Evolutionary conservation across 2,113 vertebrate genomes (phyloP).

Genomic region (Varanus salvator): DNA sequence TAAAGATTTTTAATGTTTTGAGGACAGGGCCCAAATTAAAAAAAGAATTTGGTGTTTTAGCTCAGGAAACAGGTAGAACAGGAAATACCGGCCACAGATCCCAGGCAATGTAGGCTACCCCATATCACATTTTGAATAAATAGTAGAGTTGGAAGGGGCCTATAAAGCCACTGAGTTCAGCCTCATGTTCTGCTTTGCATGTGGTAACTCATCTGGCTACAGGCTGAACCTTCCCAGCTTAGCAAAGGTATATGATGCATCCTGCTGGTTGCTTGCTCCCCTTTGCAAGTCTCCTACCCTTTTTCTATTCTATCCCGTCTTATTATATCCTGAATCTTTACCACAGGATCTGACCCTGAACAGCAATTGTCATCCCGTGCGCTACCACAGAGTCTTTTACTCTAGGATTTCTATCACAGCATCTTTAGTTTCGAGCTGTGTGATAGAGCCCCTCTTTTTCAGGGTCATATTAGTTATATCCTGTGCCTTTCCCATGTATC

Average conservation of each 20-base stretch:
- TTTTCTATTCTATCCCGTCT: not conserved
- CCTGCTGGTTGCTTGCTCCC: not conserved
- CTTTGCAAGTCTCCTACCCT: not conserved
- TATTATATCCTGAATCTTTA: not conserved
- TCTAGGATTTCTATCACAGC: not conserved
- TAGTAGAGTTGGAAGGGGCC: too few species aligned
- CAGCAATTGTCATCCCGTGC: not conserved
- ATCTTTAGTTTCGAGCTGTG: not conserved
- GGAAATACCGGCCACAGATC: not conserved
- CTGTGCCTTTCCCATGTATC: conserved; percentile 27
- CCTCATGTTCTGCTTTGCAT: too few species aligned
- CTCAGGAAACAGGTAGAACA: not conserved
- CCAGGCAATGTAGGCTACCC: not conserved
- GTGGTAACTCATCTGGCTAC: too few species aligned
- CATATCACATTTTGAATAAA: not conserved
- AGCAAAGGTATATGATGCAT: too few species aligned
- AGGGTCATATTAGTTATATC: not conserved
- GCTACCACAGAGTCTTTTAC: not conserved
- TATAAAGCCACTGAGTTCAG: too few species aligned
- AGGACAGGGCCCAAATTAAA: not conserved
- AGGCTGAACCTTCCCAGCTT: too few species aligned
- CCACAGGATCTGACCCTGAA: not conserved
- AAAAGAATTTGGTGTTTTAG: not conserved
- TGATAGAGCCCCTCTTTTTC: not conserved
- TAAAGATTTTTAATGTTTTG: not conserved